phyloP scores from a whole-genome alignment of 2,888 invertebrate genomes.

The Oligia latruncula region DNA sequence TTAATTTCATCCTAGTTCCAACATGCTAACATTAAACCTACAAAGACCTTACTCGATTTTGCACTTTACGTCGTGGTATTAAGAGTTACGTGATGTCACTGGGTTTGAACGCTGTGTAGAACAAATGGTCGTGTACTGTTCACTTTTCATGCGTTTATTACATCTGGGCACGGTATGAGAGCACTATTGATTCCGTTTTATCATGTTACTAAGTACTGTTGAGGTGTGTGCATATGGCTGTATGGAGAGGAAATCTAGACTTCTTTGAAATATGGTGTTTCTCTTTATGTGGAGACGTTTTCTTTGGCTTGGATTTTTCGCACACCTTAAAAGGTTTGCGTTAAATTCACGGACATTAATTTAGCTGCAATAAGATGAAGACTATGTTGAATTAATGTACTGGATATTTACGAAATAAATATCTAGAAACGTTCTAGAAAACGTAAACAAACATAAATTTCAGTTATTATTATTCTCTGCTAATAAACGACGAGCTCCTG shows the following conservation, averaged over 20 bases:
- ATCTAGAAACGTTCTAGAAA: background rate
- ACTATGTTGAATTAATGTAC: background rate
- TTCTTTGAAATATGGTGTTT: background rate
- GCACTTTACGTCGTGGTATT: slow-evolving; percentile 64
- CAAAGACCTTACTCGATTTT: slow-evolving; percentile 57
- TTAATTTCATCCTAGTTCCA: slow-evolving; percentile 81
- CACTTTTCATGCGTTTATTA: slow-evolving; percentile 87
- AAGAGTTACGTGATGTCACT: slow-evolving; percentile 57
- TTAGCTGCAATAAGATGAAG: background rate
- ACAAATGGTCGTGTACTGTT: slow-evolving; percentile 81
- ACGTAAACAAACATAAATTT: background rate
- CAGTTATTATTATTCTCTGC: background rate
- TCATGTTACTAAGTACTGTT: slow-evolving; percentile 78
- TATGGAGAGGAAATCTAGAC: background rate
- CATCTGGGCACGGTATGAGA: slow-evolving; percentile 84
- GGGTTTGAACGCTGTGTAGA: slow-evolving; percentile 66
- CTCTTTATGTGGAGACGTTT: background rate
- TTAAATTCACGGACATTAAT: background rate
- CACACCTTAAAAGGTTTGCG: background rate
- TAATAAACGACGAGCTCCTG: background rate
- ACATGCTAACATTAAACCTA: slow-evolving; percentile 68
- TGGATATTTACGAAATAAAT: background rate
- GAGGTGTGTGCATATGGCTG: slow-evolving; percentile 67
- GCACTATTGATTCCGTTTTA: slow-evolving; percentile 84
- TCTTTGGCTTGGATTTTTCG: slow-evolving; percentile 12